phyloP scores from a whole-genome alignment of 2,888 invertebrate species.

The Aphodius granarius region DNA sequence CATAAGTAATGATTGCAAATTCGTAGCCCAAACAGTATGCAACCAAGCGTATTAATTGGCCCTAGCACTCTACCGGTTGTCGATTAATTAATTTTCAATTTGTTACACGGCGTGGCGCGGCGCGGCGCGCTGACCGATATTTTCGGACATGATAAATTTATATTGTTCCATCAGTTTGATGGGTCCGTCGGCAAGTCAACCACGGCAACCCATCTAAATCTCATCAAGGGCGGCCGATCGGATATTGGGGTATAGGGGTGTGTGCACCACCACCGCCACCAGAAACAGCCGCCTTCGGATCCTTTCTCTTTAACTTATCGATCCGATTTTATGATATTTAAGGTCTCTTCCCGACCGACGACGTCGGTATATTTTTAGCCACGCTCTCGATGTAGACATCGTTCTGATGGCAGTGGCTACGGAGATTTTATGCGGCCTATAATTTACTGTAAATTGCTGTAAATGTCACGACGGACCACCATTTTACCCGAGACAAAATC shows the following conservation, averaged over 20 bases:
- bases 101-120: not conserved
- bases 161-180: not conserved
- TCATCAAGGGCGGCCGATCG: not conserved
- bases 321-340: conserved; percentile 13
- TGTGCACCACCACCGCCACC: not conserved
- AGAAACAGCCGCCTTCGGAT: not conserved
- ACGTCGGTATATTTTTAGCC: conserved; percentile 26
- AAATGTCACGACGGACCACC: conserved; percentile 24
- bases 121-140: not conserved
- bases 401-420: conserved; percentile 21
- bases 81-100: not conserved
- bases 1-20: not conserved
- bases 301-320: conserved; percentile 12
- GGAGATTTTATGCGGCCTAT: conserved; percentile 21
- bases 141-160: not conserved
- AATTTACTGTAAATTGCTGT: conserved; percentile 27
- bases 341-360: conserved; percentile 6
- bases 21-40: not conserved
- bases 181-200: not conserved
- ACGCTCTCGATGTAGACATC: conserved; percentile 22
- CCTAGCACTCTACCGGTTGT: not conserved
- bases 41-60: not conserved
- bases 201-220: not conserved
- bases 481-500: conserved; percentile 19
- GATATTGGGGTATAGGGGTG: not conserved